A percentile compares a stretch with the other conserved stretches of the same genome.
Conservation (phyloP, 2,113 vertebrate genomes). For the Chauna torquata region DNA sequence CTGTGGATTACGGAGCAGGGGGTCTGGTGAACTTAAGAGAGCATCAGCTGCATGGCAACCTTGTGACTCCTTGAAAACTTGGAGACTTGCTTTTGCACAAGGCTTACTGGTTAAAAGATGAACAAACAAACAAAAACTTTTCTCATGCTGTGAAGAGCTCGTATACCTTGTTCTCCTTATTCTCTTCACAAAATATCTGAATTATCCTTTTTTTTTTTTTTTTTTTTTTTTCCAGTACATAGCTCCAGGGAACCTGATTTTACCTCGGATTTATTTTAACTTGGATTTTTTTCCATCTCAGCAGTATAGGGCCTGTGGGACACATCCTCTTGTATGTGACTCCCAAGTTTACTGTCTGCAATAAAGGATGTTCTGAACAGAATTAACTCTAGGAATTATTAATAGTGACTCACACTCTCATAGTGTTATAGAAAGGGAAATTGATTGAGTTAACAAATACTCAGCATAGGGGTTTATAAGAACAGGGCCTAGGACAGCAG, state of each 20-base stretch:
- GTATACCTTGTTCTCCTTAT: neutral
- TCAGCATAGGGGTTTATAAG: neutral
- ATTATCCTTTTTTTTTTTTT: neutral
- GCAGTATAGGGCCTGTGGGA: neutral
- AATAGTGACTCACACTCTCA: neutral
- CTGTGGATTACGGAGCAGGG: fast-evolving
- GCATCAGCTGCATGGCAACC: neutral
- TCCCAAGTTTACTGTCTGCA: neutral
- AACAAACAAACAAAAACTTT: neutral
- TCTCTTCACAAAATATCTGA: neutral
- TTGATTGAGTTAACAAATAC: neutral
- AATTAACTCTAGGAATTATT: neutral
- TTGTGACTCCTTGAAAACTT: neutral
- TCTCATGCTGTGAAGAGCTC: neutral
- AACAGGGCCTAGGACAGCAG: neutral
- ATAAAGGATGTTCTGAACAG: neutral
- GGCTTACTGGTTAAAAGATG: neutral
- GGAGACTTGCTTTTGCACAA: neutral
- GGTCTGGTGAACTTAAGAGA: neutral
- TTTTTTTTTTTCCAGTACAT: neutral
- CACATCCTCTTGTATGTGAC: neutral
- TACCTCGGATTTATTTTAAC: neutral
- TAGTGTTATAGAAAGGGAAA: neutral
- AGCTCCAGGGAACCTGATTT: neutral
- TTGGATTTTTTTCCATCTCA: neutral